Base-by-base conservation (phyloP, 2,113 vertebrate species). In the Desmodus rotundus region DNA sequence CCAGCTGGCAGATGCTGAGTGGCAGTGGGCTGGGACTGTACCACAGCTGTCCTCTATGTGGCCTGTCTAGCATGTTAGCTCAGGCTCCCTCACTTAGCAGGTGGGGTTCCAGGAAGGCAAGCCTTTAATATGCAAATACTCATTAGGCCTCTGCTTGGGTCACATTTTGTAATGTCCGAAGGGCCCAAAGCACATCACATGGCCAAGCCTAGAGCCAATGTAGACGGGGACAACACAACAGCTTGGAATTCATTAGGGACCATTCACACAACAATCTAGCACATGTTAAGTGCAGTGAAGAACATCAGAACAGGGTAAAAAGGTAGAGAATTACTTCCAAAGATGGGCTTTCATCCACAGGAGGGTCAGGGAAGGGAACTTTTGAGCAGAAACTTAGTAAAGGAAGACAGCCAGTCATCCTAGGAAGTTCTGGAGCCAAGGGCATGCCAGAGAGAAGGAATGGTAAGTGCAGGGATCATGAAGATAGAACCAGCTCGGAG, bases 381-480 rank as follows among this genome's bases (percentile, higher is more conserved):
- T 93, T 38, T 43, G 54, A 88, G 14, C 24, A 17, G 83, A 80
- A 36, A 67, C 14, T 5, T 41, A 41, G 36, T 47, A 38, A 65
- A 36, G 24, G 12, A n/a, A 94, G 36, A 5, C 17, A 22, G 45
- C 6, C 6, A 41, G 54, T 43, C 33, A 20, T 50, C 33, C 16
- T 6, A 36, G 41, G 61, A 73, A 31, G 26, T 43, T 87, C 81
- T 43, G 67, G 56, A 61, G 36, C 24, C 47, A 31, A 41, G 52
- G 36, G 33, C 67, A 61, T 5, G 28, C 12, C 4, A 16, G 43
- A 77, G 43, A 9, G 26, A 82, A 43, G 22, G 47, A 43, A 36
- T 0, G 12, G 31, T 43, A 28, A 1, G 2, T 2, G 15, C 5
- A 3, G 20, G 22, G n/a, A 61, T 31, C 3, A 7, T n/a, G 63